phyloP scores from a whole-genome alignment of 2,113 vertebrate species.

The Psettodes erumei region DNA sequence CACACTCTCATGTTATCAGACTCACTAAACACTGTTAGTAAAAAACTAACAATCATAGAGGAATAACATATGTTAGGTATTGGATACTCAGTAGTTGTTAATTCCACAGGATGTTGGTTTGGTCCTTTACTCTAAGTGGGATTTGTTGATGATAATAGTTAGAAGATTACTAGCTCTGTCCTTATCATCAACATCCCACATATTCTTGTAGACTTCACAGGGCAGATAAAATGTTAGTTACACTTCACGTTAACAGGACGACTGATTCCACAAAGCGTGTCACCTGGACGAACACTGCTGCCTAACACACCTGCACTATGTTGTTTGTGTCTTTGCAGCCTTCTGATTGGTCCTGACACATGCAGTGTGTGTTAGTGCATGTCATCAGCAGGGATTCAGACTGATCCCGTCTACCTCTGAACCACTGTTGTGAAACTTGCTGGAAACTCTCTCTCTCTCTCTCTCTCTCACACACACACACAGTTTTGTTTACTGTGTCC shows the following conservation, averaged over 20 bases:
- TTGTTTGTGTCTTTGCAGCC: constrained; percentile 18
- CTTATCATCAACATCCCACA: no score
- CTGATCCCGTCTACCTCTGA: constrained; percentile 21
- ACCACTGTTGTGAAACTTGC: constrained; percentile 39
- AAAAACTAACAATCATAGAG: no score
- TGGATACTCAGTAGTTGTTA: no score
- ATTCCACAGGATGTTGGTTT: no score
- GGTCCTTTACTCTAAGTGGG: no score
- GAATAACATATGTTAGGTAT: no score
- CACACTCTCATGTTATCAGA: background rate
- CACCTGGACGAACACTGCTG: background rate
- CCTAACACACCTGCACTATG: background rate
- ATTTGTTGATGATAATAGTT: no score
- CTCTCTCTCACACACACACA: background rate
- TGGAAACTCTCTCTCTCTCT: constrained; percentile 5
- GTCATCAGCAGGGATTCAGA: constrained; percentile 37
- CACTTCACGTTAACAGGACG: background rate
- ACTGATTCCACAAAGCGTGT: background rate
- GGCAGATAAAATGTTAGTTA: no score
- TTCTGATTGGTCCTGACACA: constrained; percentile 30
- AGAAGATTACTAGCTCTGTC: no score
- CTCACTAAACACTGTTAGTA: no score
- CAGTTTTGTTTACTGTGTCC: constrained; percentile 40
- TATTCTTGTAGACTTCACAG: no score
- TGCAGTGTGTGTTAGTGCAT: background rate